Conservation (phyloP, 2,888 invertebrate species). For the Diogma glabrata region DNA sequence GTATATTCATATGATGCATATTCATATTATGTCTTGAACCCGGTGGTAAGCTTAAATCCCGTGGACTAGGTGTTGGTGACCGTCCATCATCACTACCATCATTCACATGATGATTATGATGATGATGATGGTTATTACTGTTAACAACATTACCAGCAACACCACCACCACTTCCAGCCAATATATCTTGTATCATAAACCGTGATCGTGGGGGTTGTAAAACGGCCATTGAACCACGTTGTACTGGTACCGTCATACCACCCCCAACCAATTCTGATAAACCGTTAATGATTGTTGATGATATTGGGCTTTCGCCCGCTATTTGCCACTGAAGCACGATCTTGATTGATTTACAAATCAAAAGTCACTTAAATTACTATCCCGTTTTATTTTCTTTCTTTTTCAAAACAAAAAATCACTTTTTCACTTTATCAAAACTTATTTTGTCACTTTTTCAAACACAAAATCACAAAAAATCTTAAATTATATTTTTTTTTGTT, state of each 20-base stretch:
- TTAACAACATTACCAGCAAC: slow-evolving; percentile 26
- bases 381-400: no score
- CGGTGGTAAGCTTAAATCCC: slow-evolving; percentile 25
- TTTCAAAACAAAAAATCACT: no score
- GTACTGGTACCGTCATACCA: slow-evolving; percentile 38
- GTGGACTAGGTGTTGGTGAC: slow-evolving; percentile 33
- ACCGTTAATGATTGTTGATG: slow-evolving; percentile 17
- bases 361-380: no score
- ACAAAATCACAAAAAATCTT: no score
- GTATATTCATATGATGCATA: slow-evolving; percentile 17
- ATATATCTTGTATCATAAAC: slow-evolving; percentile 85
- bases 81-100: slow-evolving; percentile 28
- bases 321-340: slow-evolving; percentile 22
- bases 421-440: no score
- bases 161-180: slow-evolving; percentile 47
- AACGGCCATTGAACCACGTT: slow-evolving; percentile 41
- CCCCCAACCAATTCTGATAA: slow-evolving; percentile 24
- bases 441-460: no score
- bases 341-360: slow-evolving; percentile 15
- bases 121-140: slow-evolving; percentile 20
- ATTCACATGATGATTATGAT: no score
- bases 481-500: no score
- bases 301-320: slow-evolving; percentile 21
- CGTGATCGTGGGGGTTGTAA: slow-evolving; percentile 60
- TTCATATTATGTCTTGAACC: slow-evolving; percentile 24